phyloP scores from a whole-genome alignment of 1,140 invertebrate genomes.

The Eufriesea mexicana region DNA sequence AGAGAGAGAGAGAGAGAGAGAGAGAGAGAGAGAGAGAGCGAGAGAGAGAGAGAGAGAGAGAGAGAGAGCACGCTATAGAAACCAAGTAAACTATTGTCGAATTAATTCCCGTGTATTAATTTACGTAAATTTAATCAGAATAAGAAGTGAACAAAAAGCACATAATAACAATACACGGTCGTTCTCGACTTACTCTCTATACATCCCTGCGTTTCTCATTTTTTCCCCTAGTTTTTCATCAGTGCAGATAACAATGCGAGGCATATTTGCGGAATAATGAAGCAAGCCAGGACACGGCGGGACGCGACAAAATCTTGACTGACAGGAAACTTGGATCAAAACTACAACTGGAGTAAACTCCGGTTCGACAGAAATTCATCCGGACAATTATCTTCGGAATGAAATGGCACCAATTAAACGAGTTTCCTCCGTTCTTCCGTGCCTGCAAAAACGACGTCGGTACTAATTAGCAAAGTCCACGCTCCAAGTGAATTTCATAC shows the following conservation, averaged over 20 bases:
- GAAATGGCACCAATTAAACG: slow-evolving; percentile 58
- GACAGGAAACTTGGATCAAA: slow-evolving; percentile 53
- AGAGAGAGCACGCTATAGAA: no score
- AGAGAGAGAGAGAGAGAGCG: background rate
- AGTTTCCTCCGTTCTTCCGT: slow-evolving; percentile 30
- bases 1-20: no score
- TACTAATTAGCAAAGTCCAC: slow-evolving; percentile 64
- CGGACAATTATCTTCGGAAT: slow-evolving; percentile 54
- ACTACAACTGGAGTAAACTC: slow-evolving; percentile 50
- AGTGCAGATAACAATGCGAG: background rate
- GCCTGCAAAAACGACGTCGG: slow-evolving; percentile 50
- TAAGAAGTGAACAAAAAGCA: background rate
- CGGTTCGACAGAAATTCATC: slow-evolving; percentile 56
- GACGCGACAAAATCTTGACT: slow-evolving; percentile 22
- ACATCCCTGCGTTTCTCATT: background rate
- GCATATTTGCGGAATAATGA: slow-evolving; percentile 18
- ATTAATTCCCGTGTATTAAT: background rate
- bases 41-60: background rate
- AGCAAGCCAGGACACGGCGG: background rate
- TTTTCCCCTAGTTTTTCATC: background rate
- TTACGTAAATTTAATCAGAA: no score
- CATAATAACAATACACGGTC: background rate
- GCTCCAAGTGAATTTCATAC: slow-evolving; percentile 62
- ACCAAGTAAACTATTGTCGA: no score
- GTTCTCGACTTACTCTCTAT: background rate